Evolutionary conservation across 2,113 vertebrate species (phyloP), one percentile per base, ranked within the genome.

Genomic region (Parus major): DNA sequence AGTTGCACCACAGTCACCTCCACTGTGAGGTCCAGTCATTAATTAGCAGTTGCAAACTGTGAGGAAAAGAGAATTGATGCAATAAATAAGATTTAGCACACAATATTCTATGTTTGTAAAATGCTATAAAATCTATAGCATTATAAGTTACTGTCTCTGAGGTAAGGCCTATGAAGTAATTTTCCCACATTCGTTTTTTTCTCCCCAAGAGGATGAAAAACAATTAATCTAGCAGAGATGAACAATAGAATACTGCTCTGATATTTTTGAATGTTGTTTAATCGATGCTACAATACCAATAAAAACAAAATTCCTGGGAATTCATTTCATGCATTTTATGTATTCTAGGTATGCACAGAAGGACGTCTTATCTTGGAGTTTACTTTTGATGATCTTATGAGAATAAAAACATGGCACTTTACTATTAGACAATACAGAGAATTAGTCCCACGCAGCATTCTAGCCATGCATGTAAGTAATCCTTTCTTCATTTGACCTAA

Each of bases 391-490:
- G 99, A 99, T 97, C 98, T 99, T 97, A 99, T 99, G 99, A 99
- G 99, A 98, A 99, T 99, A 98, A 99, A 99, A 98, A 99, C 99
- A 52, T 99, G 99, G 99, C 99, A 99, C 98, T 99, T 99, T 98
- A 99, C 99, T 98, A 99, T 99, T 98, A 98, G 99, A 97, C 99
- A 99, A 97, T 99, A 99, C 98, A 97, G 99, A 96, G 99, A 99
- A 97, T 98, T 99, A 97, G 98, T 99, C 97, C 99, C 99, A 59
- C 98, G 99, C 97, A 99, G 99, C 98, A 99, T 99, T 96, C 98
- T 99, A 97, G 99, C 99, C 98, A 99, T 99, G 99, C 99, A 99
- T 96, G 99, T 99, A 98, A 99, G 98, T 99, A 97, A 91, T 88
- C 64, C 75, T 57, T 87, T 78, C 72, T 76, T 87, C 68, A 63